Base-by-base conservation (phyloP, 1,140 invertebrate species). In the Bradysia coprophila region DNA sequence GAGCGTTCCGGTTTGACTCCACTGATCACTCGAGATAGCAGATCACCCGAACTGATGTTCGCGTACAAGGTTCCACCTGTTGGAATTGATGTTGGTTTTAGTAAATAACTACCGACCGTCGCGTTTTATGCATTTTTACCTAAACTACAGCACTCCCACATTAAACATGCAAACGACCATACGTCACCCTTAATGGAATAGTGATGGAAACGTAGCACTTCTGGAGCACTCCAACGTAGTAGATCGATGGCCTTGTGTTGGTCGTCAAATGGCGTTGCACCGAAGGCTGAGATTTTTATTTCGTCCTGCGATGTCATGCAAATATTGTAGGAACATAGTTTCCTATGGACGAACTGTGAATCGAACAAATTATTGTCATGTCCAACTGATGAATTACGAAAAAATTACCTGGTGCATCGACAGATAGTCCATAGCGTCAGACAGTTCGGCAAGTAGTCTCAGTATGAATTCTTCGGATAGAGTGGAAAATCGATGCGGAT, bases 111-210 rank as follows among this genome's bases (percentile, higher is more conserved):
- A n/a, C n/a, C n/a, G n/a, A n/a, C n/a, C n/a, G n/a, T n/a, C n/a
- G n/a, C n/a, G n/a, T n/a, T n/a, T n/a, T n/a, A n/a, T n/a, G n/a
- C n/a, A n/a, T n/a, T 13, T 1, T 73, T 83, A 28, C 85, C 85
- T 51, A 89, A 65, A n/a, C 79, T 75, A 40, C 81, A 69, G 46
- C 81, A 73, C 58, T 91, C 86, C 86, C 85, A 90, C 24, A 87
- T 57, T 8, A 89, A 53, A 42, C 81, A 72, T 3, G 76, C 85
- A 61, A 78, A 87, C 0, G 82, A 78, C 85, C 85, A 91, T 3
- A 85, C 70, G 53, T 87, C 81, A 44, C 78, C 80, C 49, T 81
- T 76, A 2, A 67, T 62, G 21, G 73, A 69, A 42, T 69, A 76
- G 28, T 69, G 69, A 21, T 72, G 69, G 48, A 72, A 73, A 42